Conservation (phyloP, 2,797 vertebrate genomes). For the Aulostomus chinensis region DNA sequence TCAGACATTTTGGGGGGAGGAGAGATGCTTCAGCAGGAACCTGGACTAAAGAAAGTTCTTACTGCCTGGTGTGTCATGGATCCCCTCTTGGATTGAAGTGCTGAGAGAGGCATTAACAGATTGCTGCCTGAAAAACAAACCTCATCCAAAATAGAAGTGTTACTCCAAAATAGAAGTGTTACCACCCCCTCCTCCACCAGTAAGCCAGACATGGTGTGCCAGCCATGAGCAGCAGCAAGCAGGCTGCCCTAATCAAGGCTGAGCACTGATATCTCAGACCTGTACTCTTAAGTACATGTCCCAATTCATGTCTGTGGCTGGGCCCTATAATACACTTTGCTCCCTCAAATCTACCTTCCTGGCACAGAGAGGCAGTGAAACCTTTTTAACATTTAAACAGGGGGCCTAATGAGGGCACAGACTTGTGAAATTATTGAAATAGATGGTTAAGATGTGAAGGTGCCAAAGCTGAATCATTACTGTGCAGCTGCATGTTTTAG, state of each 20-base stretch:
- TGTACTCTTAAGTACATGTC: too few species aligned
- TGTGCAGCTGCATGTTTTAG: slow-evolving; percentile 39
- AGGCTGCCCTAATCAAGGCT: too few species aligned
- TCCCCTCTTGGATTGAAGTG: slow-evolving; percentile 39
- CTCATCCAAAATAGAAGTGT: slow-evolving; percentile 34
- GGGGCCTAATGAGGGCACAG: slow-evolving; percentile 12
- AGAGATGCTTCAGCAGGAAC: too few species aligned
- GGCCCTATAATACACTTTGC: slow-evolving; percentile 14
- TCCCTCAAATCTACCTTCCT: slow-evolving; percentile 2
- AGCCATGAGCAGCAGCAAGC: too few species aligned
- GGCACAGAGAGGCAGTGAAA: slow-evolving; percentile 8
- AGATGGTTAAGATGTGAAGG: slow-evolving; percentile 23
- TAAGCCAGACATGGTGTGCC: slow-evolving; percentile 54
- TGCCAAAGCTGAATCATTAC: slow-evolving; percentile 42
- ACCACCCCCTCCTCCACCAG: slow-evolving; percentile 20
- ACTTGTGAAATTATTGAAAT: slow-evolving; percentile 40
- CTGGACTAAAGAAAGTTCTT: too few species aligned
- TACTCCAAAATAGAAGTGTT: slow-evolving; percentile 12
- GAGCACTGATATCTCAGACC: neutral
- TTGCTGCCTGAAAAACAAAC: slow-evolving; percentile 72
- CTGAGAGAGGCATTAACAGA: slow-evolving; percentile 66
- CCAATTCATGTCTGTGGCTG: slow-evolving; percentile 9
- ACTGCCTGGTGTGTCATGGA: too few species aligned
- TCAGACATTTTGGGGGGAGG: too few species aligned
- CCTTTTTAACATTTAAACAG: slow-evolving; percentile 39